Conservation (phyloP, 1,140 invertebrate genomes). For the Bombus turneri region DNA sequence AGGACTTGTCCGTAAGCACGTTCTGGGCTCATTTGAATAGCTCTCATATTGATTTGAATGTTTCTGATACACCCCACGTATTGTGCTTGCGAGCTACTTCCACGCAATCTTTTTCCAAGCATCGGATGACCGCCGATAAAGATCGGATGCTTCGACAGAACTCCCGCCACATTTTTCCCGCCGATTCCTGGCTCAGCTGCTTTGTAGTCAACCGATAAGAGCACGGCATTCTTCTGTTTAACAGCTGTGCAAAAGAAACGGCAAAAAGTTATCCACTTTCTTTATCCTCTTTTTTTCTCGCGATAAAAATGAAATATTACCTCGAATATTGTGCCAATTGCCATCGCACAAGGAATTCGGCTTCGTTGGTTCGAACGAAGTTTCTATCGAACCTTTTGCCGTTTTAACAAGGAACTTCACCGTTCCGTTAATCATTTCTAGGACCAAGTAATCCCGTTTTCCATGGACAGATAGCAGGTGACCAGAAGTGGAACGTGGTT, state of each 20-base stretch:
- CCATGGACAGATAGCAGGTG: constrained; percentile 92
- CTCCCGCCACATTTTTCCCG: constrained; percentile 84
- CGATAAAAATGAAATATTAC: constrained; percentile 80
- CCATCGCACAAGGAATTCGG: constrained; percentile 94
- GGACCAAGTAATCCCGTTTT: constrained; percentile 90
- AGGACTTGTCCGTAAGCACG: constrained; percentile 87
- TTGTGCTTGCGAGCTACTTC: constrained; percentile 85
- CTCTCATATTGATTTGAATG: constrained; percentile 85
- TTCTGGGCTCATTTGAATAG: constrained; percentile 84
- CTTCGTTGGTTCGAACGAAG: constrained; percentile 87
- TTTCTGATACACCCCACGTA: constrained; percentile 93
- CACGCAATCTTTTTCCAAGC: constrained; percentile 83
- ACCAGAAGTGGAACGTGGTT: constrained; percentile 92
- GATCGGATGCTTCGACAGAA: constrained; percentile 92
- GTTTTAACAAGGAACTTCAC: constrained; percentile 93
- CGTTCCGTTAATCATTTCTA: constrained; percentile 94
- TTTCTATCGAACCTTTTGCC: constrained; percentile 89
- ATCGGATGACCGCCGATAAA: constrained; percentile 94
- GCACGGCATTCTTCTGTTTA: constrained; percentile 92
- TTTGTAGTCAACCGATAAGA: constrained; percentile 90
- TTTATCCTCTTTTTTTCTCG: neutral
- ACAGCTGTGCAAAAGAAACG: constrained; percentile 84
- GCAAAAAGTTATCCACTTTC: constrained; percentile 37
- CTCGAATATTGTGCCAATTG: constrained; percentile 94
- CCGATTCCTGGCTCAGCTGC: constrained; percentile 87